phyloP scores from a whole-genome alignment of 2,797 vertebrate species.

The Botia almorhae region DNA sequence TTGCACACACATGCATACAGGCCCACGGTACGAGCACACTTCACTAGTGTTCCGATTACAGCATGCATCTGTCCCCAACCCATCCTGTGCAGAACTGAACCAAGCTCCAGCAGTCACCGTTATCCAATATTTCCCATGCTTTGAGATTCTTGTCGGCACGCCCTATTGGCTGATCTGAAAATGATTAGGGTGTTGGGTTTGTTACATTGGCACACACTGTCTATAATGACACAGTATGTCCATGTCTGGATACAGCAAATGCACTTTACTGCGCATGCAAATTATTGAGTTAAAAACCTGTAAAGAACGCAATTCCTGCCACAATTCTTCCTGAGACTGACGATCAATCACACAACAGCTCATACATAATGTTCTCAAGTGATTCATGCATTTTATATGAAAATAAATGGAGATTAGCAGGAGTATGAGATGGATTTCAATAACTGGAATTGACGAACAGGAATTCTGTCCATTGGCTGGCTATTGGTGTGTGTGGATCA shows the following conservation, averaged over 20 bases:
- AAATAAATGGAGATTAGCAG: slow-evolving; percentile 23
- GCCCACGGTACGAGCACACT: slow-evolving; percentile 2
- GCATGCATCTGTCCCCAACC: neutral
- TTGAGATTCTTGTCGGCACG: slow-evolving; percentile 37
- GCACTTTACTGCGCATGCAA: slow-evolving; percentile 12
- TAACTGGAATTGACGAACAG: neutral
- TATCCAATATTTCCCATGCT: slow-evolving; percentile 45
- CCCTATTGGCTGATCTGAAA: slow-evolving; percentile 51
- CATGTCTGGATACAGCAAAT: slow-evolving; percentile 24
- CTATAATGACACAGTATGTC: slow-evolving; percentile 47
- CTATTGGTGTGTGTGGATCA: neutral
- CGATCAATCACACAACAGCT: slow-evolving; percentile 18
- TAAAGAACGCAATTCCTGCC: slow-evolving; percentile 33
- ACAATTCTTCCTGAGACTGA: slow-evolving; percentile 42
- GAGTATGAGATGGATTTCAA: slow-evolving; percentile 23
- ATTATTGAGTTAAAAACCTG: slow-evolving; percentile 2
- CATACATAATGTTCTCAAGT: slow-evolving; percentile 27
- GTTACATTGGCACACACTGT: slow-evolving; percentile 38
- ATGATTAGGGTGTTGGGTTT: slow-evolving; percentile 53
- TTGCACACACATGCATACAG: slow-evolving; percentile 28
- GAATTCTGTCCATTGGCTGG: neutral
- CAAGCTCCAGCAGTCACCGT: slow-evolving; percentile 6
- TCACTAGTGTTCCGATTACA: slow-evolving; percentile 41
- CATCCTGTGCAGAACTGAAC: slow-evolving; percentile 6
- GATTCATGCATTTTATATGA: slow-evolving; percentile 23